phyloP scores from a whole-genome alignment of 2,113 vertebrate species.

The Lampris incognitus region DNA sequence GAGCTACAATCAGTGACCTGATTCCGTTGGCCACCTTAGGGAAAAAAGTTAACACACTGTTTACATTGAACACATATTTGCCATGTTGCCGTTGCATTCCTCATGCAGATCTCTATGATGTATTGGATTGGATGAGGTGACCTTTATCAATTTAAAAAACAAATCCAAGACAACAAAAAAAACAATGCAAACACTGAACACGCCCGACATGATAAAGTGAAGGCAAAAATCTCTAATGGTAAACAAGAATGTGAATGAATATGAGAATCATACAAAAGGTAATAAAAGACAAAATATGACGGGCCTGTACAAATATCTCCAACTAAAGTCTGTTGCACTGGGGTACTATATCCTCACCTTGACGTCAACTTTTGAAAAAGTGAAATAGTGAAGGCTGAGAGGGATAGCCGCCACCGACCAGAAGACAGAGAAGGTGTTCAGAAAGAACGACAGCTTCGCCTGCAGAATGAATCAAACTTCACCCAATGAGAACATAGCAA shows the following conservation, averaged over 20 bases:
- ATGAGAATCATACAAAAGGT: too few relatives aligned
- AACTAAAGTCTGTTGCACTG: too few relatives aligned
- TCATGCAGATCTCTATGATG: too few relatives aligned
- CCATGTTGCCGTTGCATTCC: background rate
- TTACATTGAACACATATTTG: background rate
- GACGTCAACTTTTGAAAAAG: rapidly evolving
- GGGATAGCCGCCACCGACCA: conserved; percentile 49
- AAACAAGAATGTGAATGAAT: too few relatives aligned
- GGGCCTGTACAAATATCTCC: too few relatives aligned
- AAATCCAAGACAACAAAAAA: too few relatives aligned
- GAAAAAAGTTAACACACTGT: background rate
- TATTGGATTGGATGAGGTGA: too few relatives aligned
- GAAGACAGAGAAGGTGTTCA: conserved; percentile 79
- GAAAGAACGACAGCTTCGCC: conserved; percentile 75
- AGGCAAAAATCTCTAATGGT: background rate
- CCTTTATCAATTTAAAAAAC: too few relatives aligned
- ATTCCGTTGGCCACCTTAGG: conserved; percentile 22
- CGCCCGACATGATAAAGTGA: too few relatives aligned
- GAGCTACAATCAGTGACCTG: background rate
- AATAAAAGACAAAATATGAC: too few relatives aligned
- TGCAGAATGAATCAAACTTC: conserved; percentile 33
- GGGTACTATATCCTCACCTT: conserved; percentile 1
- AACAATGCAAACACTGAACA: too few relatives aligned
- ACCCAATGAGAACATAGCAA: background rate
- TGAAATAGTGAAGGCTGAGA: rapidly evolving